These are phyloP conservation scores for Fulica atra DNA, from an alignment of 2,113 vertebrate species.

Conservation along the genomic window DNA sequence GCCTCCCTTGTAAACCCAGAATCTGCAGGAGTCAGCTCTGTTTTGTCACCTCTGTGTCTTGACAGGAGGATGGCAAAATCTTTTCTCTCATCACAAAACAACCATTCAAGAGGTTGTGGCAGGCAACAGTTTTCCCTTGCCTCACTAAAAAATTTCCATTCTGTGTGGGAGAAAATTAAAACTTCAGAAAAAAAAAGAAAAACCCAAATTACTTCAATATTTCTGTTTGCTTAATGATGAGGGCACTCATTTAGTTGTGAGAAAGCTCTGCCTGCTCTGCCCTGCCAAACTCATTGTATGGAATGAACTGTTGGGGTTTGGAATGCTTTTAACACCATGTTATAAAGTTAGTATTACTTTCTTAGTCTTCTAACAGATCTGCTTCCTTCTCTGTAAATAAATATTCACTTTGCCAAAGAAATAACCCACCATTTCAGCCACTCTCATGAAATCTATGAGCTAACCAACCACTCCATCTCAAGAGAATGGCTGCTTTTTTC, in stretches of 20 bases:
- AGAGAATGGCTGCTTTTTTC: background rate
- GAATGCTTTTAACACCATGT: background rate
- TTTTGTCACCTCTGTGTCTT: background rate
- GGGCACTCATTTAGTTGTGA: background rate
- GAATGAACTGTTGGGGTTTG: background rate
- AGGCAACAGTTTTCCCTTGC: background rate
- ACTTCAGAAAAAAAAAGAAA: background rate
- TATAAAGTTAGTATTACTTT: background rate
- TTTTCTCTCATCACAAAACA: background rate
- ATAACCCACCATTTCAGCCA: background rate
- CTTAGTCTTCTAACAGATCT: background rate
- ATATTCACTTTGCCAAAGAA: background rate
- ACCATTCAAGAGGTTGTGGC: background rate
- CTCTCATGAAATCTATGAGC: background rate
- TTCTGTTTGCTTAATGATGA: background rate
- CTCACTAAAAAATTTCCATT: background rate
- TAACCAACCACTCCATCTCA: background rate
- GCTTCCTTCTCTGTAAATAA: background rate
- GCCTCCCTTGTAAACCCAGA: background rate
- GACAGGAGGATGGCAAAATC: background rate
- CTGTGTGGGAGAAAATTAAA: background rate
- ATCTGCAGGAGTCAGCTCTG: background rate
- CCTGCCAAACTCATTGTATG: background rate
- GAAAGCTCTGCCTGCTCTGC: background rate
- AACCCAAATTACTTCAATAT: background rate